Conservation (phyloP, 2,888 invertebrate genomes). For the Cephalotes varians region DNA sequence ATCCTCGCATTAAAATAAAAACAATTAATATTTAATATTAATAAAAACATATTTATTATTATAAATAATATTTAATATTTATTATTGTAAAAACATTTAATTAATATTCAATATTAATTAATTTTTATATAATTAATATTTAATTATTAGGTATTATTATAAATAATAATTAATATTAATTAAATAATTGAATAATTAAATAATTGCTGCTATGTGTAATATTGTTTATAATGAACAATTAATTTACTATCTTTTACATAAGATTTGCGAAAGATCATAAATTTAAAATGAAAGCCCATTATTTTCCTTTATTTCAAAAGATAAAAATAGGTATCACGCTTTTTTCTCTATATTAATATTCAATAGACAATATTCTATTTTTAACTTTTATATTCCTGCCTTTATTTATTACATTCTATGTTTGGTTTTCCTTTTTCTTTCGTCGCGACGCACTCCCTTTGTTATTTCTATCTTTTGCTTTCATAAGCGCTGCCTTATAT, state of each 20-base stretch:
- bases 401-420: conserved; percentile 19
- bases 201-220: too few relatives aligned
- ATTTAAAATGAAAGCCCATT: not conserved
- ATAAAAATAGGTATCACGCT: not conserved
- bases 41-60: too few relatives aligned
- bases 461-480: not conserved
- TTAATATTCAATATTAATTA: not conserved
- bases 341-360: too few relatives aligned
- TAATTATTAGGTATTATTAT: not conserved
- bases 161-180: conserved; percentile 1
- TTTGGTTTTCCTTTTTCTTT: not conserved
- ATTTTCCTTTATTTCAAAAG: not conserved
- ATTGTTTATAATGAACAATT: not conserved
- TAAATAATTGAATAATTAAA: too few relatives aligned
- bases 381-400: not conserved
- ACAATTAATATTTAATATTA: not conserved
- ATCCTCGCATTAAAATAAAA: not conserved
- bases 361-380: conserved; percentile 8
- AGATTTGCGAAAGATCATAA: not conserved
- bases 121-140: not conserved
- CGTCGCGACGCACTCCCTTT: not conserved
- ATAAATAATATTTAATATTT: not conserved
- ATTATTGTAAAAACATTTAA: not conserved
- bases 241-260: not conserved
- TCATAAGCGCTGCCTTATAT: not conserved